Conservation (phyloP, 2,888 invertebrate species). For the Amiota mariae region DNA sequence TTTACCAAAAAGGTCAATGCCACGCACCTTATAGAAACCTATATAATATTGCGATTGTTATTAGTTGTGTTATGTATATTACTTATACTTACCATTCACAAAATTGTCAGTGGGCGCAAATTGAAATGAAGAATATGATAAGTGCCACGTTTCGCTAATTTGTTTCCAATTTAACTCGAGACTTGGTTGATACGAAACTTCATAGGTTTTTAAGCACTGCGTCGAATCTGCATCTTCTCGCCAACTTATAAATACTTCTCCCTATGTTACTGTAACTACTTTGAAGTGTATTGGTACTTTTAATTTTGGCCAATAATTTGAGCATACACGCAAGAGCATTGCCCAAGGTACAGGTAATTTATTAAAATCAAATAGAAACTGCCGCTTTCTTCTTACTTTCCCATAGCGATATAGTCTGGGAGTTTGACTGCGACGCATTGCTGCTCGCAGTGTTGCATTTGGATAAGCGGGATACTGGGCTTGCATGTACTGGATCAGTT, state of each 20-base stretch:
- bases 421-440: conserved; percentile 74
- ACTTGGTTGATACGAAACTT: conserved; percentile 68
- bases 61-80: not conserved
- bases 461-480: conserved; percentile 74
- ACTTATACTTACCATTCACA: conserved; percentile 60
- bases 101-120: conserved; percentile 59
- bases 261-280: conserved; percentile 71
- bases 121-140: conserved; percentile 71
- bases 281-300: conserved; percentile 70
- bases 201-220: conserved; percentile 71
- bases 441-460: conserved; percentile 65
- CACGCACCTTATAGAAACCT: conserved; percentile 72
- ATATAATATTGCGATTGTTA: not conserved
- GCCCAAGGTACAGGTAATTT: conserved; percentile 72
- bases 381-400: conserved; percentile 54
- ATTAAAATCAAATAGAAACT: conserved; percentile 60
- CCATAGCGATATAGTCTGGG: conserved; percentile 59
- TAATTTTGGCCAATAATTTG: conserved; percentile 61
- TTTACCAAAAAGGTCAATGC: conserved; percentile 67
- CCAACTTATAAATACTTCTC: conserved; percentile 75
- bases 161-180: conserved; percentile 53
- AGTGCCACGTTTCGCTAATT: conserved; percentile 65
- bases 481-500: conserved; percentile 75
- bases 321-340: conserved; percentile 73
- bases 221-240: conserved; percentile 66